These are phyloP conservation scores for Hozukius guyotensis DNA, from an alignment of 2,797 vertebrate species.

Conservation along the genomic window DNA sequence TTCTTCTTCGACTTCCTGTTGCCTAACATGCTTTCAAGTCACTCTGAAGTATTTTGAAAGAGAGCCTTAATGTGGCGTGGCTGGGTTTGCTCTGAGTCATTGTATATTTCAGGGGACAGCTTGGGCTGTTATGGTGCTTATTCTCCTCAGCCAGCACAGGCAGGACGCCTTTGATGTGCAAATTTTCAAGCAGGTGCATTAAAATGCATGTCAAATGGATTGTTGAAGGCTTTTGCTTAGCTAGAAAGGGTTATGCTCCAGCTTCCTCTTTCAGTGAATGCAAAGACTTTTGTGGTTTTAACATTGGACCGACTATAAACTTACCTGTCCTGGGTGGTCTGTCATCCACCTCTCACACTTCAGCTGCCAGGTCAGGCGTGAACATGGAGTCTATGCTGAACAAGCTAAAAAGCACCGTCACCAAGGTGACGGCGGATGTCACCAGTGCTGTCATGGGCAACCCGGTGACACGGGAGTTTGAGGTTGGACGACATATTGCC, in stretches of 20 bases:
- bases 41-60: constrained; percentile 22
- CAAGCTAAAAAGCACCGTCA: constrained; percentile 98
- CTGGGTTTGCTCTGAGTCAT: constrained; percentile 32
- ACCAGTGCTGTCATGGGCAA: constrained; percentile 99
- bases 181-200: constrained; percentile 25
- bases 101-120: constrained; percentile 17
- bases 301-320: neutral
- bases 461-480: constrained; percentile 97
- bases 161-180: constrained; percentile 45
- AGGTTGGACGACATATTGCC: constrained; percentile 96
- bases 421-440: constrained; percentile 97
- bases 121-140: neutral
- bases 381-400: constrained; percentile 99
- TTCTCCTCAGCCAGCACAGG: constrained; percentile 2
- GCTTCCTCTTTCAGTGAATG: constrained; percentile 7
- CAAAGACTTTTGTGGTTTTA: neutral
- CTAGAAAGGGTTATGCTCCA: neutral
- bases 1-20: constrained; percentile 17
- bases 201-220: constrained; percentile 11
- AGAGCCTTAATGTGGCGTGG: neutral
- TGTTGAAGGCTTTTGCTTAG: constrained; percentile 8
- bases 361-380: constrained; percentile 52
- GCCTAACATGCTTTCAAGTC: constrained; percentile 12
- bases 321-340: constrained; percentile 4
- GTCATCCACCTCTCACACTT: constrained; percentile 1